phyloP scores from a whole-genome alignment of 2,888 invertebrate species.

The Tachina fera region DNA sequence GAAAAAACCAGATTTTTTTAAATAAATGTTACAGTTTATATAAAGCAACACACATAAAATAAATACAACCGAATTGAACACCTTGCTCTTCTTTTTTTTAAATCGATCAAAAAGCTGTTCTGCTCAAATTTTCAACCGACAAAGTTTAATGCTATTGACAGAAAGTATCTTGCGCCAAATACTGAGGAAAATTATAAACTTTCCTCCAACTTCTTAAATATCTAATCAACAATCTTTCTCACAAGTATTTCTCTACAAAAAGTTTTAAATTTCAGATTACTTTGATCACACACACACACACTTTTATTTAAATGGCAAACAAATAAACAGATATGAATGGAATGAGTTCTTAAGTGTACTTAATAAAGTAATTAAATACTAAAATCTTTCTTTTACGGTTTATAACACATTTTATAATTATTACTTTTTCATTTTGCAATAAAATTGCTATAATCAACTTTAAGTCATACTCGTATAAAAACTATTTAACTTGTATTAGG shows the following conservation, averaged over 20 bases:
- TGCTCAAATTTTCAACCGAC: too few species aligned
- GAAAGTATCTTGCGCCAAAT: not conserved
- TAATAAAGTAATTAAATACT: slow-evolving; percentile 65
- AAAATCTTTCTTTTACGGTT: slow-evolving; percentile 34
- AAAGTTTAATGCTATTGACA: not conserved
- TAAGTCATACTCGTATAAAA: not conserved
- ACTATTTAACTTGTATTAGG: not conserved
- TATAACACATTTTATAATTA: not conserved
- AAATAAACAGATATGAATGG: slow-evolving; percentile 27
- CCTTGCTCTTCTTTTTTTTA: too few species aligned
- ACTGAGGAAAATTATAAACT: not conserved
- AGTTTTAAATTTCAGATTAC: slow-evolving; percentile 21
- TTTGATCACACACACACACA: not conserved
- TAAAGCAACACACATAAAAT: too few species aligned
- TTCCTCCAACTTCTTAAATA: not conserved
- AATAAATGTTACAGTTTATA: too few species aligned
- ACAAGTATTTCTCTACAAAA: not conserved
- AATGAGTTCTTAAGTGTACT: slow-evolving; percentile 55
- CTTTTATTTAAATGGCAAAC: not conserved
- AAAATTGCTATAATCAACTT: not conserved
- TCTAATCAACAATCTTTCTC: not conserved
- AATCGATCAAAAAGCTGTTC: too few species aligned
- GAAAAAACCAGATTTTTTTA: too few species aligned
- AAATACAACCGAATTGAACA: too few species aligned
- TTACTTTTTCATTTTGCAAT: not conserved